Percentiles rank a stretch among this genome's conserved stretches.
Evolutionary conservation across 92 coral and sea anemone genomes (phyloP).

Genomic region (Heliopora coerulea): DNA sequence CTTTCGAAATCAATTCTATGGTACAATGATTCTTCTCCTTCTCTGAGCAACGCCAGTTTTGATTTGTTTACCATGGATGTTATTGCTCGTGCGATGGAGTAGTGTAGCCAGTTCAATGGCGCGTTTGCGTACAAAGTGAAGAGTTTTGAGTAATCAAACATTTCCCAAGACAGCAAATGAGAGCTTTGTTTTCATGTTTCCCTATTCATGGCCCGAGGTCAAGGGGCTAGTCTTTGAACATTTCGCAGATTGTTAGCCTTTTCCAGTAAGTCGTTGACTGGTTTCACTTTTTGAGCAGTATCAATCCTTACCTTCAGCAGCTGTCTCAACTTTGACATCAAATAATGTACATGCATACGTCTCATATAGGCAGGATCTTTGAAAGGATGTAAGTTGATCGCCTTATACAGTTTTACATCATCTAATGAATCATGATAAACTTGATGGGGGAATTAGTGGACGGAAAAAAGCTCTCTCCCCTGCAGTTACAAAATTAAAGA

Average conservation of each 20-base stretch:
- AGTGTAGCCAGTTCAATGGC: conserved; percentile 89
- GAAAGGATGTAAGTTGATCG: conserved; percentile 90
- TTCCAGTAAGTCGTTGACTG: conserved; percentile 68
- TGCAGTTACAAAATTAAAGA: too few relatives aligned
- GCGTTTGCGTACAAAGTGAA: conserved; percentile 79
- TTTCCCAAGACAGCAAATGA: conserved; percentile 38
- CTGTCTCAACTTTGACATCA: neutral
- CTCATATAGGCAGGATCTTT: conserved; percentile 83
- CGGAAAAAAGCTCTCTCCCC: conserved; percentile 90
- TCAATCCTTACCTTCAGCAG: neutral
- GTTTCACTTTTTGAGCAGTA: conserved; percentile 1
- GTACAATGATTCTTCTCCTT: conserved; percentile 73
- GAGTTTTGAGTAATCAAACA: conserved; percentile 30
- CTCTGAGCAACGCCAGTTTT: conserved; percentile 75
- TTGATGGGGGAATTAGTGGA: conserved; percentile 65
- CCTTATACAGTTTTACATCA: conserved; percentile 85
- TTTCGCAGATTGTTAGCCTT: conserved; percentile 12
- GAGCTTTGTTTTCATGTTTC: neutral
- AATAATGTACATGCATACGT: conserved; percentile 78
- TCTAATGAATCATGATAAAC: conserved; percentile 93
- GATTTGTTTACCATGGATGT: conserved; percentile 84
- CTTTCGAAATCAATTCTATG: conserved; percentile 85
- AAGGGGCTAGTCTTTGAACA: neutral
- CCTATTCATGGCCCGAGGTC: neutral
- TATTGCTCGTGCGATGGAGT: conserved; percentile 78